These are phyloP conservation scores for Drosophila colorata DNA, from an alignment of 2,888 invertebrate species.

Conservation along the genomic window DNA sequence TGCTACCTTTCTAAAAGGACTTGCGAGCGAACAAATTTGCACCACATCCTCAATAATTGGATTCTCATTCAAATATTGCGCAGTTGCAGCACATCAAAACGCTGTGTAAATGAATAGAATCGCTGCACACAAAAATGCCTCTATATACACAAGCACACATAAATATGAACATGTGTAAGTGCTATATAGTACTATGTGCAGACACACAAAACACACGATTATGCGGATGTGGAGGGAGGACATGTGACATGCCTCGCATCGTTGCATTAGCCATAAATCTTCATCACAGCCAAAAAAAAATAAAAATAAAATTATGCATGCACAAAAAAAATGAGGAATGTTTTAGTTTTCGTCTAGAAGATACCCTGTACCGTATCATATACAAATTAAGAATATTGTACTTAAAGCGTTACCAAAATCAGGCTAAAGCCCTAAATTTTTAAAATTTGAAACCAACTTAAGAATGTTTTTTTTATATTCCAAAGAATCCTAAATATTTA, in stretches of 20 bases:
- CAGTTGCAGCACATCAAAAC: background rate
- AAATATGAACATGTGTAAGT: background rate
- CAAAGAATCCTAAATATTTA: too few species aligned
- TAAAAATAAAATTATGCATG: slow-evolving; percentile 39
- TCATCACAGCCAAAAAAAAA: slow-evolving; percentile 46
- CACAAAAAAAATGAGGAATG: slow-evolving; percentile 9
- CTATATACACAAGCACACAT: background rate
- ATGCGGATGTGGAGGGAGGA: background rate
- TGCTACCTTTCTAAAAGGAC: background rate
- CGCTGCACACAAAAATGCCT: slow-evolving; percentile 9
- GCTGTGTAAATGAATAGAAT: background rate
- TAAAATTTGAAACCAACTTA: too few species aligned
- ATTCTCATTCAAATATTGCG: background rate
- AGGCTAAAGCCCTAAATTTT: too few species aligned
- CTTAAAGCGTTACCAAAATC: too few species aligned
- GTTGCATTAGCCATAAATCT: slow-evolving; percentile 66
- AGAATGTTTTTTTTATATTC: too few species aligned
- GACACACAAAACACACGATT: slow-evolving; percentile 4
- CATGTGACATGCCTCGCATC: slow-evolving; percentile 50
- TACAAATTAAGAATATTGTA: too few species aligned
- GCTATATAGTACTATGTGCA: background rate
- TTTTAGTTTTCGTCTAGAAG: background rate
- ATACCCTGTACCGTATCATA: slow-evolving; percentile 5
- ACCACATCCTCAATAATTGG: slow-evolving; percentile 3
- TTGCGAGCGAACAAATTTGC: slow-evolving; percentile 5